A percentile compares a stretch with the other conserved stretches of the same genome.
Conservation (phyloP, 2,113 vertebrate species). For the Prochilodus magdalenae region DNA sequence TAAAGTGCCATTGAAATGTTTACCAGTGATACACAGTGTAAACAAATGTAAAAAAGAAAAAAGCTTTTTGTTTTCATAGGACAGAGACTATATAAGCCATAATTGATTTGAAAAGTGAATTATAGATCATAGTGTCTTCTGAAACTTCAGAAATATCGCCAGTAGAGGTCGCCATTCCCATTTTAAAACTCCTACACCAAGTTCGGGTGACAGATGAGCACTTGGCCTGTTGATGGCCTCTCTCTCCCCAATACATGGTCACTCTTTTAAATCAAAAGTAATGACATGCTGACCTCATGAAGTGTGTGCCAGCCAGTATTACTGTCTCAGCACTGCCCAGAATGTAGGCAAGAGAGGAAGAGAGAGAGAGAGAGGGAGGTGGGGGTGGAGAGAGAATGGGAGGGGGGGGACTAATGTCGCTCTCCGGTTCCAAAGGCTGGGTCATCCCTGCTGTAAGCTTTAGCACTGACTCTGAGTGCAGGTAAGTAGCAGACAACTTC, state of each 20-base stretch:
- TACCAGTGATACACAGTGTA: too few relatives aligned
- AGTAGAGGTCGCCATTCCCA: constrained; percentile 59
- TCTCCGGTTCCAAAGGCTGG: constrained; percentile 65
- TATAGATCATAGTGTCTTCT: neutral
- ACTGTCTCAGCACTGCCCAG: constrained; percentile 63
- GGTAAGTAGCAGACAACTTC: constrained; percentile 71
- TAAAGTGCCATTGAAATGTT: too few relatives aligned
- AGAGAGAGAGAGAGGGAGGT: neutral
- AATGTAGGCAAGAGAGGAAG: constrained; percentile 53
- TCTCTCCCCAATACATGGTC: constrained; percentile 6
- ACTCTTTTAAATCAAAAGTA: constrained; percentile 61
- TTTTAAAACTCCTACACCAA: neutral
- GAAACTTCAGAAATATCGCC: too few relatives aligned
- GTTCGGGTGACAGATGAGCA: constrained; percentile 44
- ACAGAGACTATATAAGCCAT: too few relatives aligned
- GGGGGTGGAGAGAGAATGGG: constrained; percentile 25
- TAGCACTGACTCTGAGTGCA: constrained; percentile 71
- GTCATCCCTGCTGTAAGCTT: constrained; percentile 62
- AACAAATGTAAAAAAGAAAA: too few relatives aligned
- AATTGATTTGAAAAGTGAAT: too few relatives aligned
- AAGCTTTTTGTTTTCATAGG: too few relatives aligned
- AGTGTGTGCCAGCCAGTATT: constrained; percentile 55
- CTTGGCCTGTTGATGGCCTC: neutral
- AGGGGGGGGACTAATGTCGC: constrained; percentile 44
- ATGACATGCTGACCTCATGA: constrained; percentile 73